Conservation (phyloP, 2,888 invertebrate genomes). For the Harpalus rubripes region DNA sequence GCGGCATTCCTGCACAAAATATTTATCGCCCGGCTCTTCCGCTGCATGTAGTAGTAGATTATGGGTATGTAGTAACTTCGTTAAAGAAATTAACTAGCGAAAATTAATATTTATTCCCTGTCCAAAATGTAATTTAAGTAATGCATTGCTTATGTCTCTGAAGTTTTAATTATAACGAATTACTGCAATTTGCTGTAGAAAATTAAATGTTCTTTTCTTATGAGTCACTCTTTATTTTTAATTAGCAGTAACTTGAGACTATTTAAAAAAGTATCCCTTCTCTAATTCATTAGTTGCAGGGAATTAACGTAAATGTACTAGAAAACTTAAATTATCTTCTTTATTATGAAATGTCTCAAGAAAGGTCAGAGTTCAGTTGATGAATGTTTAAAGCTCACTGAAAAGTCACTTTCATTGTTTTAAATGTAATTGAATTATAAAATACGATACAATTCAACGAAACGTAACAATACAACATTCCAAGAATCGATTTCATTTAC, state of each 20-base stretch:
- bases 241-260: slow-evolving; percentile 63
- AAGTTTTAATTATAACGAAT: slow-evolving; percentile 66
- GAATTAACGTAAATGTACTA: slow-evolving; percentile 25
- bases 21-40: slow-evolving; percentile 4
- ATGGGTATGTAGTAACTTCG: slow-evolving; percentile 53
- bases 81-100: slow-evolving; percentile 58
- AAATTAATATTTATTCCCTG: slow-evolving; percentile 64
- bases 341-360: slow-evolving; percentile 25
- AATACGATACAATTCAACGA: not conserved
- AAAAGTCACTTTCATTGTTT: not conserved
- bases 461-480: slow-evolving; percentile 6
- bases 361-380: slow-evolving; percentile 14
- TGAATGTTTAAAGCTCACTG: slow-evolving; percentile 11
- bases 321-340: slow-evolving; percentile 22
- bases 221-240: slow-evolving; percentile 61
- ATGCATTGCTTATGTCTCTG: slow-evolving; percentile 60
- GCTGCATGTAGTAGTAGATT: slow-evolving; percentile 33
- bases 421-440: slow-evolving; percentile 19
- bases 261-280: slow-evolving; percentile 27
- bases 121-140: slow-evolving; percentile 66
- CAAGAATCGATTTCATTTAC: slow-evolving; percentile 8
- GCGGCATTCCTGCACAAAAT: slow-evolving; percentile 22
- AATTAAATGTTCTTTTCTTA: slow-evolving; percentile 63
- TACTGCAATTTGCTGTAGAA: slow-evolving; percentile 65
- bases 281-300: slow-evolving; percentile 37